Base-by-base conservation (phyloP, 2,888 invertebrate genomes). In the Sceliomorpha sp. region DNA sequence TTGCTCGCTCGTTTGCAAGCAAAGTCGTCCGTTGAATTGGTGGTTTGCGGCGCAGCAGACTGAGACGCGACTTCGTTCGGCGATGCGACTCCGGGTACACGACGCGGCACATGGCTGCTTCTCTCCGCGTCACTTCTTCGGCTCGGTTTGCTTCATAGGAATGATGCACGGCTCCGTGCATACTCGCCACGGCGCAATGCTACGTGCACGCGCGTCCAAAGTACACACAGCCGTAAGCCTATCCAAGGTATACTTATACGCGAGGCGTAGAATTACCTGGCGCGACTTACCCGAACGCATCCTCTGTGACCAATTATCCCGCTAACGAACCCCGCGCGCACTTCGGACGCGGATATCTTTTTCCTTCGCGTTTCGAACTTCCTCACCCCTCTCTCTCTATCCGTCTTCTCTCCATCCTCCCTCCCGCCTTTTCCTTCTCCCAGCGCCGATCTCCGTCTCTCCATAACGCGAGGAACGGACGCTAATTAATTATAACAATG, bases 401-500 rank as follows among this genome's bases (percentile, higher is more conserved):
- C 44, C 60, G 15, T 64, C 62, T 45, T 55, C 47, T 59, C 39
- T 24, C 53, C 37, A 40, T 48, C 58, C 51, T 45, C 60, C 8
- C 47, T 42, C 20, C 27, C 5, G 45, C 4, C 7, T 17, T 32
- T 26, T 10, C 51, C 27, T 39, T 45, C 37, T 9, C 12, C 27
- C 37, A 26, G 29, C 36, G 31, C 29, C 39, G 53, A 45, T 56
- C 62, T 50, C 36, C 58, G 10, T 58, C 51, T 50, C 48, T 58
- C 62, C 62, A 62, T 58, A 58, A 66, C 55, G 64, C 70, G 36
- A 59, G 39, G 47, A 60, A 59, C 58, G 72, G 75, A 69, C 77
- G 75, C 81, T 86, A 86, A 86, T 86, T 86, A 86, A 86, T 85
- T 86, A 86, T 83, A 86, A 86, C 86, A 86, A 86, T 86, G 85